These are phyloP conservation scores for Teinopalpus imperialis DNA, from an alignment of 2,888 invertebrate genomes.

Conservation along the genomic window DNA sequence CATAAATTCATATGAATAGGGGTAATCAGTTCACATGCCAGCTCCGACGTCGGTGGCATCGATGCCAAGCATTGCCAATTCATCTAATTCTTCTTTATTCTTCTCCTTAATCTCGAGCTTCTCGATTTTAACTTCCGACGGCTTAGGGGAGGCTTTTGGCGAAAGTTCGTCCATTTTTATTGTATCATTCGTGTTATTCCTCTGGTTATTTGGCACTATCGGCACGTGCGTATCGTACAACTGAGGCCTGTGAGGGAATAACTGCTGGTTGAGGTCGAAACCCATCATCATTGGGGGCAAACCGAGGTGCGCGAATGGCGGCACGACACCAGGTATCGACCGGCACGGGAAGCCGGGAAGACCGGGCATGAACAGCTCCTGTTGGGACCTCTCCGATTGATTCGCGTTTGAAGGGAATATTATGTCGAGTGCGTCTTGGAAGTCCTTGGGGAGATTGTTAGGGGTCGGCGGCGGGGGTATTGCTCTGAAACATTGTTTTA, in stretches of 20 bases:
- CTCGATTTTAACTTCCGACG: conserved; percentile 15
- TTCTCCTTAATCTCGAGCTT: conserved; percentile 37
- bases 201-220: conserved; percentile 41
- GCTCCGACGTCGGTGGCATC: conserved; percentile 90
- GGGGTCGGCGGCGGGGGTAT: conserved; percentile 38
- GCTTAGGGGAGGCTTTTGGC: not conserved
- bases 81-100: conserved; percentile 84
- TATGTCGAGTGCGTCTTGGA: conserved; percentile 85
- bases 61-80: conserved; percentile 92
- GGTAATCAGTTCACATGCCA: not conserved
- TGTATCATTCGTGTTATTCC: too few relatives aligned
- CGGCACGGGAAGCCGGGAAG: conserved; percentile 37
- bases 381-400: conserved; percentile 33
- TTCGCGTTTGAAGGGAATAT: conserved; percentile 80
- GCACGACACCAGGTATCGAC: conserved; percentile 41
- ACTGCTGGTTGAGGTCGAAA: conserved; percentile 56
- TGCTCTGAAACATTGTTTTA: conserved; percentile 22
- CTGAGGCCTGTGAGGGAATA: conserved; percentile 56
- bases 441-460: conserved; percentile 80
- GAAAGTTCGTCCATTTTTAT: too few relatives aligned
- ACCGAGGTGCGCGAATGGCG: conserved; percentile 35
- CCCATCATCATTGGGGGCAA: conserved; percentile 54
- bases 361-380: conserved; percentile 36
- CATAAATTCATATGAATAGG: too few relatives aligned
- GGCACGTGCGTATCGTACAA: conserved; percentile 70